Percentiles rank a stretch among this genome's conserved stretches.
These are phyloP conservation scores for Timandra comae DNA, from an alignment of 2,888 invertebrate species.

Conservation along the genomic window DNA sequence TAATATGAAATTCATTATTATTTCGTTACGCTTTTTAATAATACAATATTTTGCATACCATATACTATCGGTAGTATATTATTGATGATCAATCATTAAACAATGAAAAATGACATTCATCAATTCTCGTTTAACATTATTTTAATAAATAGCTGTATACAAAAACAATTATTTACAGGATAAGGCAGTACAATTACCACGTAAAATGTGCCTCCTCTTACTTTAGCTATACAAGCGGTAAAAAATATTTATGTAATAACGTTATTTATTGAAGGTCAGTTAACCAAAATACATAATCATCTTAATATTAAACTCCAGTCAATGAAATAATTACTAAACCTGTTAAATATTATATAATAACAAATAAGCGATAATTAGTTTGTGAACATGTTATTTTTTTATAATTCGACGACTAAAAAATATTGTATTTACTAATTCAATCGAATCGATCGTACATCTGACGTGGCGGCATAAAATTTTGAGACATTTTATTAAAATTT, in stretches of 20 bases:
- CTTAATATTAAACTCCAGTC: constrained; percentile 62
- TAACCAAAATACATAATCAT: constrained; percentile 50
- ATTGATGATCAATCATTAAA: constrained; percentile 75
- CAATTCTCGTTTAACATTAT: constrained; percentile 71
- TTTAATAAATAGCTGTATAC: constrained; percentile 79
- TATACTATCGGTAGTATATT: constrained; percentile 74
- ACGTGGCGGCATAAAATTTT: constrained; percentile 36
- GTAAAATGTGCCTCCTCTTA: constrained; percentile 70
- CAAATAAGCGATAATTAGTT: constrained; percentile 72
- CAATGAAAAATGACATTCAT: constrained; percentile 73
- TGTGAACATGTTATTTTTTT: constrained; percentile 67
- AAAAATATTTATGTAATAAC: constrained; percentile 63
- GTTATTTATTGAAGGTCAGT: constrained; percentile 56
- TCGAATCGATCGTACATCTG: constrained; percentile 36
- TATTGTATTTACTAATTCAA: constrained; percentile 27
- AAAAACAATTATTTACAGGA: constrained; percentile 78
- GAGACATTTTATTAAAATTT: constrained; percentile 47
- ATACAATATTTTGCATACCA: constrained; percentile 75
- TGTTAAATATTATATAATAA: constrained; percentile 60
- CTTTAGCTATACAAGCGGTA: constrained; percentile 74
- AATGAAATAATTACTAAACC: constrained; percentile 65
- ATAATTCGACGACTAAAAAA: constrained; percentile 21
- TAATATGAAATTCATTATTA: constrained; percentile 78
- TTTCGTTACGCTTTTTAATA: constrained; percentile 76
- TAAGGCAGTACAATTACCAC: constrained; percentile 75